phyloP scores from a whole-genome alignment of 37 sponge, comb jelly and placozoan species.

The Tethya wilhelma region DNA sequence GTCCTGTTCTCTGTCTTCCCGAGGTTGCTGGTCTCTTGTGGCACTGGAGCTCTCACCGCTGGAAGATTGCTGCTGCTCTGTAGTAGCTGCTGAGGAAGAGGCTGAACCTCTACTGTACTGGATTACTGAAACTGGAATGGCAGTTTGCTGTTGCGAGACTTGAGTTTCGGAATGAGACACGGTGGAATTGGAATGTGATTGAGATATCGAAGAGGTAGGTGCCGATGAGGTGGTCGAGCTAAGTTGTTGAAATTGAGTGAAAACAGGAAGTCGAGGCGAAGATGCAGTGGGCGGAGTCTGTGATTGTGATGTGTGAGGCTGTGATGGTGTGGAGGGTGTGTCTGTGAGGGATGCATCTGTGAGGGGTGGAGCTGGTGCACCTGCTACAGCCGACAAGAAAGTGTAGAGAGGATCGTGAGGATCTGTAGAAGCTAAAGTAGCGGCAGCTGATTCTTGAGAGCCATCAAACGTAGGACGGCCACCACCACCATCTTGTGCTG shows the following conservation, averaged over 20 bases:
- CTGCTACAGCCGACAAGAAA: conserved; percentile 80
- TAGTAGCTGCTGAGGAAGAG: neutral
- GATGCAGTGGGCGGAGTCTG: neutral
- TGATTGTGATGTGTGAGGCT: conserved; percentile 17
- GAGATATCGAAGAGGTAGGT: no score
- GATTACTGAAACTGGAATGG: conserved; percentile 51
- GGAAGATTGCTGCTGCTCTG: neutral
- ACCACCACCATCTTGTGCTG: no score
- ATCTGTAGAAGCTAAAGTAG: conserved; percentile 46
- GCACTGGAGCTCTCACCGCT: neutral
- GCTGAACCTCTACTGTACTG: conserved; percentile 8
- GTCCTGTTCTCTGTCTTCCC: no score
- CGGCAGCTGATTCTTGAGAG: conserved; percentile 66
- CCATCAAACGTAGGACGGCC: conserved; percentile 67
- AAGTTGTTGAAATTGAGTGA: conserved; percentile 35
- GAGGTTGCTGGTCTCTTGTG: neutral
- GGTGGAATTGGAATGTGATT: no score
- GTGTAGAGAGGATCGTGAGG: conserved; percentile 79
- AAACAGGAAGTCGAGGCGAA: conserved; percentile 50
- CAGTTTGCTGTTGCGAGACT: neutral
- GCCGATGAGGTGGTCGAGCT: neutral
- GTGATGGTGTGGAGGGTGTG: conserved; percentile 1
- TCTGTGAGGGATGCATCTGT: conserved; percentile 6
- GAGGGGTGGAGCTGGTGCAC: conserved; percentile 71
- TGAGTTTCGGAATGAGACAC: conserved; percentile 4